These are phyloP conservation scores for Druceiella hillmani DNA, from an alignment of 2,888 invertebrate genomes.

Conservation along the genomic window DNA sequence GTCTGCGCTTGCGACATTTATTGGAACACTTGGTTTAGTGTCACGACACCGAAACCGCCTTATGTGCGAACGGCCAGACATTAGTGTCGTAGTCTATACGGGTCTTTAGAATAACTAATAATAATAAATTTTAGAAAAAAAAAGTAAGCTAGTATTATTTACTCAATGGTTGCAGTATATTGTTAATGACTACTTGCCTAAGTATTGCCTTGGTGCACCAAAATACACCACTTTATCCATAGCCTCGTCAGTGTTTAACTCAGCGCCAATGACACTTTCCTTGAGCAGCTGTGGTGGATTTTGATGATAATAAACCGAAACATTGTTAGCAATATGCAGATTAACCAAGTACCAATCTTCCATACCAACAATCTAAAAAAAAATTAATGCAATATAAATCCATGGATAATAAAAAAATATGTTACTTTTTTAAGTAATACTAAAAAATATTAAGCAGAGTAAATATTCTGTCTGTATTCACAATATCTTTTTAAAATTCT, in stretches of 20 bases:
- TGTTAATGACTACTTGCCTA: conserved; percentile 57
- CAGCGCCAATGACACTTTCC: conserved; percentile 46
- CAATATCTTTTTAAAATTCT: neutral
- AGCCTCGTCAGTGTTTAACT: conserved; percentile 39
- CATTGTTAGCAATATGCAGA: conserved; percentile 44
- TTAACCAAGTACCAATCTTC: conserved; percentile 60
- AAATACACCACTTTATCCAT: conserved; percentile 62
- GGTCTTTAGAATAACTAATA: no score
- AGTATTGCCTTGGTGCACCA: conserved; percentile 64
- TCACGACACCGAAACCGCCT: no score
- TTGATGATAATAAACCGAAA: conserved; percentile 33
- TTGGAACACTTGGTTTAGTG: no score
- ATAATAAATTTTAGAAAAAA: no score
- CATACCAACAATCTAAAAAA: conserved; percentile 55
- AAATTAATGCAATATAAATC: conserved; percentile 3
- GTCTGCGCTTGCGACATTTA: no score
- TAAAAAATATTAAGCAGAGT: no score
- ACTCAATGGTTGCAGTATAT: no score
- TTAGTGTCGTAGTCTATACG: no score
- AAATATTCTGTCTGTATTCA: no score
- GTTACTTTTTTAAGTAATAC: no score
- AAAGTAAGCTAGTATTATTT: conserved; percentile 34
- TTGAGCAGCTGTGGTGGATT: conserved; percentile 36
- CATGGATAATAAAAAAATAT: neutral
- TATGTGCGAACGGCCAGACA: no score